Percentiles rank a stretch among this genome's conserved stretches.
Conservation (phyloP, 2,797 vertebrate species). For the Aulostomus chinensis region DNA sequence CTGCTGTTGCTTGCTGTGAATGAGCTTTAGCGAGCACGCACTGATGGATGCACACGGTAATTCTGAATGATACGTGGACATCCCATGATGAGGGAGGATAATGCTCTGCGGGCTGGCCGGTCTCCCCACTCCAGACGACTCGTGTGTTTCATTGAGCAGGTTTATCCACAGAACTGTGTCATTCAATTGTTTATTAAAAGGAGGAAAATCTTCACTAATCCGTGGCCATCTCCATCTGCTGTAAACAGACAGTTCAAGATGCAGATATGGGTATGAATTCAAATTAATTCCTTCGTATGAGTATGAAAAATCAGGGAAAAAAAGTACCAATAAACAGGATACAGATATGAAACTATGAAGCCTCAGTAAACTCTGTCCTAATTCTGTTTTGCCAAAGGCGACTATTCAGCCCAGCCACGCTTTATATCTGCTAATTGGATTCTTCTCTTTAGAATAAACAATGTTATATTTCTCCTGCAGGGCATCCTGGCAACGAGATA, state of each 20-base stretch:
- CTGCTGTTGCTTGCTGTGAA: slow-evolving; percentile 8
- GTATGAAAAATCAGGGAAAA: slow-evolving; percentile 11
- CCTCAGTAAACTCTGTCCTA: slow-evolving; percentile 57
- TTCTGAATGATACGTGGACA: slow-evolving; percentile 39
- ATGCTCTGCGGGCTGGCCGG: slow-evolving; percentile 36
- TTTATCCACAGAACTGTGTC: slow-evolving; percentile 78
- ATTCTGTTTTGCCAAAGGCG: slow-evolving; percentile 56
- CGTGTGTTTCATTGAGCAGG: slow-evolving; percentile 68
- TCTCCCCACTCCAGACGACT: slow-evolving; percentile 42
- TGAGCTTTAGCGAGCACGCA: slow-evolving; percentile 3
- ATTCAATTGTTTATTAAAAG: slow-evolving; percentile 81
- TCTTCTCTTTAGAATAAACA: slow-evolving; percentile 61
- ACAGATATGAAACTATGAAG: slow-evolving; percentile 35
- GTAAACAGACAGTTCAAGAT: slow-evolving; percentile 56
- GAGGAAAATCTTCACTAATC: slow-evolving; percentile 82
- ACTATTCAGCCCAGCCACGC: slow-evolving; percentile 40
- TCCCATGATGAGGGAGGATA: slow-evolving; percentile 46
- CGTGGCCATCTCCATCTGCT: slow-evolving; percentile 74
- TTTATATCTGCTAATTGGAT: slow-evolving; percentile 67
- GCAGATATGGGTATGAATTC: slow-evolving; percentile 50
- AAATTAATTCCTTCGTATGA: slow-evolving; percentile 53
- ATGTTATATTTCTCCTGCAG: slow-evolving; percentile 27
- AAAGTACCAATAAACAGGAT: slow-evolving; percentile 48
- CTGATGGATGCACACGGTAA: slow-evolving; percentile 1
- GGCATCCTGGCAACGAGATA: slow-evolving; percentile 26